Evolutionary conservation across 2,797 vertebrate genomes (phyloP), one percentile per base, ranked within the genome.

Genomic region (Sternotherus odoratus): DNA sequence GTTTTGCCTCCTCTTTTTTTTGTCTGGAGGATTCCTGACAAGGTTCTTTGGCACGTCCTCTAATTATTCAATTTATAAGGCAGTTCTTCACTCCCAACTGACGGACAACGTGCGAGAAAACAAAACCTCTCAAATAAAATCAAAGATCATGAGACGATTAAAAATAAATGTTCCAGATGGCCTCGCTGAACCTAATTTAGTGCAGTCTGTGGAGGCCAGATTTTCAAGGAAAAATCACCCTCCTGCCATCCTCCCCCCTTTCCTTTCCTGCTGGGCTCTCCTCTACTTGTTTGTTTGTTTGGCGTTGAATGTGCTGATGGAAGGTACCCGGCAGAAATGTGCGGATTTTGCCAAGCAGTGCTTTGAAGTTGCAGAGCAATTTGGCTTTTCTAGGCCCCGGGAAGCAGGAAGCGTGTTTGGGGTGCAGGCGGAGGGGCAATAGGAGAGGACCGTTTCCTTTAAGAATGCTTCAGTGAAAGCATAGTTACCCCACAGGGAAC

Each of bases 211-310:
- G 23, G 51, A 50, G 84, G 93, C 87, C 96, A 97, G 95, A 81
- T 94, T 96, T 94, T 92, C 90, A 93, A 7, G 86, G 87, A 91
- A 86, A 96, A 57, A 7, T 83, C 91, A 86, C 93, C 91, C 12
- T 78, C 48, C 57, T 56, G 93, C 50, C 51, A 74, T 23, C 11
- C 51, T 51, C 0, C 72, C 4, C 0, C 54, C 3, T 49, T 66
- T 50, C 75, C 56, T 69, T 6, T 3, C 84, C 49, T 86, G 36
- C 53, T 95, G 82, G 94, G 90, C 95, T 87, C 86, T 89, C 78
- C 66, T 86, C 33, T 6, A 66, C 79, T 96, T 86, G 82, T 88
- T 88, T 96, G 91, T 94, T 93, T 86, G 85, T 93, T 94, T 0
- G 51, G 86, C 95, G 86, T 83, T 93, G 88, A 94, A 93, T 83